Base-by-base conservation (phyloP, 1,140 invertebrate species). In the Drusus annulatus region DNA sequence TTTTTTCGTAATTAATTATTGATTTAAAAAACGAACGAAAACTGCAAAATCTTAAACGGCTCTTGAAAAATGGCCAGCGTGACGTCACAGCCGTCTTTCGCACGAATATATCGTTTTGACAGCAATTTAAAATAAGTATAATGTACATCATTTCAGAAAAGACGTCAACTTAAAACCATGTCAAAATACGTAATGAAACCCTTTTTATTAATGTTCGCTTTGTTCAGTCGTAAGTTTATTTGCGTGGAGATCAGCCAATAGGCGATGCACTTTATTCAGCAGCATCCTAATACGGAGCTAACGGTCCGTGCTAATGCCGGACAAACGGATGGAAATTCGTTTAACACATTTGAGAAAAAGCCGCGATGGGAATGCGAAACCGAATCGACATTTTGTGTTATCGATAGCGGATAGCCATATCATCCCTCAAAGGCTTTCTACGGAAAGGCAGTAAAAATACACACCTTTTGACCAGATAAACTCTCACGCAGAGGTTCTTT, bases 321-420 rank as follows among this genome's bases (percentile, higher is more conserved):
- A 81, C 76, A 78, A 78, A 74, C 76, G 80, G 68, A 81, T 78
- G 80, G 54, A 73, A 81, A 81, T 81, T 52, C 56, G 60, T 76
- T 73, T 65, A 71, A 76, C 25, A 25, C 74, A 73, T 77, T 76
- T 77, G 75, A 81, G 80, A 78, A 81, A 81, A 81, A 74, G 68
- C 69, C 56, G 28, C 78, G 58, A 28, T 79, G 56, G 56, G 58
- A 63, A 65, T 23, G 65, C 52, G 52, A 31, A 63, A 50, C 58
- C 16, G 74, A 60, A 50, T 75, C 58, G 56, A 50, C 8, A 65
- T 63, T 63, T 65, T 68, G 17, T 25, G 51, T 21, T 65, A 79
- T 79, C 77, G 51, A 71, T 56, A 17, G 65, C 17, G 65, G 51
- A 71, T 56, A 17, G 65, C 17, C 10, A 58, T 45, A 71, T 60